Base-by-base conservation (phyloP, 1,140 invertebrate genomes). In the Brachionus rubens region DNA sequence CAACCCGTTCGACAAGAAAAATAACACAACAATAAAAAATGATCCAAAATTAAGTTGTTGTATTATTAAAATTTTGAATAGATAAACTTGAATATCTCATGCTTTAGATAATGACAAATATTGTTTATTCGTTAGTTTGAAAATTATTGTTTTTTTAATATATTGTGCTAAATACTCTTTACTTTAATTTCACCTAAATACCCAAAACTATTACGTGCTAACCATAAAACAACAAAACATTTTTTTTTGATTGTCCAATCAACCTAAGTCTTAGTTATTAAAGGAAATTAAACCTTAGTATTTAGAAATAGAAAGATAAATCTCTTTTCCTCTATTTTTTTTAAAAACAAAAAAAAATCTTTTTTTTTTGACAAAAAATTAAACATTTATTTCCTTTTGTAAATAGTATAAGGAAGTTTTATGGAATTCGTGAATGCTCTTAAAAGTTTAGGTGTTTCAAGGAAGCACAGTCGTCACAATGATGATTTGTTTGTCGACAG, bases 401-500 rank as follows among this genome's bases (percentile, higher is more conserved):
- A n/a, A n/a, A n/a, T n/a, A n/a, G n/a, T n/a, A n/a, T n/a, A n/a
- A n/a, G n/a, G n/a, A n/a, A n/a, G n/a, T n/a, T n/a, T n/a, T 36
- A 72, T 72, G 68, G 68, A 72, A 4, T 72, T 72, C 50, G 46
- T 72, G 3, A 54, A 54, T 72, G 46, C 46, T 12, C 33, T 72
- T 16, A 43, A 33, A 1, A 54, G 46, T 36, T 36, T 72, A 3
- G 68, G 68, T 41, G 68, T 72, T 4, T 48, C 68, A 12, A 72
- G 19, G 33, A 72, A 72, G 16, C 50, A 75, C 28, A 54, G 48
- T 12, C 7, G 40, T 12, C 48, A 59, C 12, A 76, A 87, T 62
- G 87, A 88, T 77, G 87, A 88, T 79, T 87, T 88, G 77, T 83
- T 87, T 21, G 82, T 87, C 19, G 87, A 88, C 79, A 80, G 85